Evolutionary conservation across 2,113 vertebrate genomes (phyloP), one percentile per base, ranked within the genome.

Genomic region (Lepidothrix coronata): DNA sequence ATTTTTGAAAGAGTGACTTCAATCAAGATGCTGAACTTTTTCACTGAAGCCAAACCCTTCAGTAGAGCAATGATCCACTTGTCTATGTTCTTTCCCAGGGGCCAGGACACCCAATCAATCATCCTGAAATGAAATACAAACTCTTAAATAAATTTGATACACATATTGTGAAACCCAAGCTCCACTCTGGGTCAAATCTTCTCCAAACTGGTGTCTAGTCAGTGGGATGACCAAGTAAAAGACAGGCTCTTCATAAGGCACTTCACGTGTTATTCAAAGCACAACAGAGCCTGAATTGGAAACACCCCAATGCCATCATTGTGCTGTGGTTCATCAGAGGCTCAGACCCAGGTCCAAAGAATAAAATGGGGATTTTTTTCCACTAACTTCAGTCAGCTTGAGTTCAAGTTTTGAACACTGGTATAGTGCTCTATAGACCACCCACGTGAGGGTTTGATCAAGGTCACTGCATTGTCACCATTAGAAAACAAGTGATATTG

Each of bases 81-180:
- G 97, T 98, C 98, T 91, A 98, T 98, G 94, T 98, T 98, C 96
- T 98, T 98, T 51, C 98, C 98, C 88, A 98, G 77, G 28, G 98
- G 98, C 98, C 98, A 98, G 5, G 98, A 98, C 63, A 98, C 97
- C 98, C 98, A 98, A 88, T 98, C 98, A 8, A 98, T 98, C 98
- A 98, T 98, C 95, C 98, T 98, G 96, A 75, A 96, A 96, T 14
- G 15, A 90, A 78, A 97, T 14, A 71, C 31, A 70, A 90, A 84
- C 49, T 77, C 17, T 57, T 77, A 52, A 76, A 48, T 28, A 62
- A 80, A 86, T 54, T 19, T 66, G 57, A 83, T 17, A 31, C 39
- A 17, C 8, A 4, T 54, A 46, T 3, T 28, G 2, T 63, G 46
- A 51, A 93, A 93, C 41, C 8, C 46, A 84, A 77, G n/a, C 19